phyloP scores from a whole-genome alignment of 2,797 vertebrate genomes.

The Telmatherina bonti region DNA sequence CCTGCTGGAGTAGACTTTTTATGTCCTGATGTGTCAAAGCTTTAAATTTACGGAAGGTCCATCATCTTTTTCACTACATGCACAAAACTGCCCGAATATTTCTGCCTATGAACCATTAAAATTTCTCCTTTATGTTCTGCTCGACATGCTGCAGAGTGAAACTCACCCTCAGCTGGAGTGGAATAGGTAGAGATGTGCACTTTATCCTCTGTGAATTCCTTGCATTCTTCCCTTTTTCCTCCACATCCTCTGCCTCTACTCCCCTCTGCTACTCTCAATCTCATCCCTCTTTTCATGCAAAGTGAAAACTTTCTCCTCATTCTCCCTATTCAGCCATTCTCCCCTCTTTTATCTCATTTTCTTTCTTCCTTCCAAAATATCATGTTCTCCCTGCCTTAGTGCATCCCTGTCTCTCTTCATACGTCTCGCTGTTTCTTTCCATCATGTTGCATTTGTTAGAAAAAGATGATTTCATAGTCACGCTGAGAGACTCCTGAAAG shows the following conservation, averaged over 20 bases:
- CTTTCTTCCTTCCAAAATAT: background rate
- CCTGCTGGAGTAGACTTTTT: too few relatives aligned
- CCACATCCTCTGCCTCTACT: background rate
- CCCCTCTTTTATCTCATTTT: slow-evolving; percentile 7
- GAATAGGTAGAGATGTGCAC: background rate
- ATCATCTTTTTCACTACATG: too few relatives aligned
- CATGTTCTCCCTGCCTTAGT: background rate
- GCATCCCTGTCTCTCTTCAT: background rate
- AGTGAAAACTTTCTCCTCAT: background rate
- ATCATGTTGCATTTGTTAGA: slow-evolving; percentile 30
- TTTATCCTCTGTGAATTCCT: too few relatives aligned
- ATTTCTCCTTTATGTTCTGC: background rate
- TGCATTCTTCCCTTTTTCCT: background rate
- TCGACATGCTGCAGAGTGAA: background rate
- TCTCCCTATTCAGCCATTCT: background rate
- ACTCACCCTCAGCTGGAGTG: background rate
- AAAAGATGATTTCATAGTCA: slow-evolving; percentile 19
- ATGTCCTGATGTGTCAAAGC: too few relatives aligned
- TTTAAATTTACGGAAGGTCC: too few relatives aligned
- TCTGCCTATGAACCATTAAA: background rate
- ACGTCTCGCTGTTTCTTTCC: background rate
- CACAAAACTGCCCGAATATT: background rate
- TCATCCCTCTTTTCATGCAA: background rate
- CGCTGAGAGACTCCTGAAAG: slow-evolving; percentile 24
- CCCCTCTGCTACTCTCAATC: background rate